Base-by-base conservation (phyloP, 2,113 vertebrate genomes). In the Corynorhinus townsendii region DNA sequence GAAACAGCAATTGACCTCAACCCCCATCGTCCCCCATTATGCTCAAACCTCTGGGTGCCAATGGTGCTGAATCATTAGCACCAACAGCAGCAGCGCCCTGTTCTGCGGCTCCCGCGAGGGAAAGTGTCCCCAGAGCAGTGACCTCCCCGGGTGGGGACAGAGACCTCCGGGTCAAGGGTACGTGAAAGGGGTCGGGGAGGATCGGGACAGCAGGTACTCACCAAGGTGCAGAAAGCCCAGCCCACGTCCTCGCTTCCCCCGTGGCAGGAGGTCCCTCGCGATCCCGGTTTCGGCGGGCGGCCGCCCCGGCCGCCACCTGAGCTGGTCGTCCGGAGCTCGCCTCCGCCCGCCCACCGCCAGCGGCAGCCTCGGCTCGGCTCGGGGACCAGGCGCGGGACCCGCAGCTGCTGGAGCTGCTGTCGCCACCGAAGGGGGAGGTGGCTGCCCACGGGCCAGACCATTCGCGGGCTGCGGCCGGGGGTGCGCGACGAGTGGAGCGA, bases 31-130 rank as follows among this genome's bases (percentile, higher is more conserved):
- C 76, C 43, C 43, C 75, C 95, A 35, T 45, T 9, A n/a, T 24
- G 75, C 59, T 81, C 90, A 35, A 93, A 84, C 79, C 92, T 64
- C 93, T 49, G 64, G 68, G 52, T 68, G 24, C 73, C 17, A 56
- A 77, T 38, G 97, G 87, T 94, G 96, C 97, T 97, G 97, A 97
- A 96, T 97, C 96, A 97, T 40, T 30, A 91, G 89, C 72, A 79
- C 88, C 5, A 14, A 45, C 38, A 33, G 80, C 82, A 75, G 72
- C 87, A 40, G 84, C 56, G 17, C 73, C 68, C 52, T 0, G 52
- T 7, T 30, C 59, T 14, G 43, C 71, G 0, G 82, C 59, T 43
- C 56, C 49, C 43, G 33, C 35, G 11, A 4, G 16, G 72, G 71
- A 1, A 82, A 28, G 26, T 0, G 52, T 54, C 43, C 56, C 76